Evolutionary conservation across 2,797 vertebrate genomes (phyloP).

Genomic region (Rhadinocentrus ornatus): DNA sequence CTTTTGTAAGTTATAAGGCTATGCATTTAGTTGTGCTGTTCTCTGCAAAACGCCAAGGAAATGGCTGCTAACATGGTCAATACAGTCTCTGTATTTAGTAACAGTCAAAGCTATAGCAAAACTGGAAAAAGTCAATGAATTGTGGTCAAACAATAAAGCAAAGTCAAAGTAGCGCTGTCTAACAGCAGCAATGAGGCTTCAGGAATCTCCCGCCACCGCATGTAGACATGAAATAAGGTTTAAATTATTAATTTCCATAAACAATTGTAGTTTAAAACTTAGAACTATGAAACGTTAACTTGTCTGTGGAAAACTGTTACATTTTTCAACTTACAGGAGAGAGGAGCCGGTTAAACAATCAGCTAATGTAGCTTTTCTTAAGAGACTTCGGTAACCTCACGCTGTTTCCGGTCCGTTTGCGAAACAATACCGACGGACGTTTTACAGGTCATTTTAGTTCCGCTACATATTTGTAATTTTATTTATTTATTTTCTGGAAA

Average conservation of each 20-base stretch:
- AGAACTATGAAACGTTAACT: rapidly evolving
- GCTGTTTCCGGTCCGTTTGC: conserved; percentile 68
- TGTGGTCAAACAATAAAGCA: not conserved
- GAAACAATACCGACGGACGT: conserved; percentile 14
- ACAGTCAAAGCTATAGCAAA: not conserved
- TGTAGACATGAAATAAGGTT: not conserved
- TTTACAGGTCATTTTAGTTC: not conserved
- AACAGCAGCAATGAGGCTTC: not conserved
- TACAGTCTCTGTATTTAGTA: not conserved
- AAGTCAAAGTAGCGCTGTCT: not conserved
- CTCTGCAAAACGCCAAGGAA: too few relatives aligned
- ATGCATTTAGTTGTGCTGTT: too few relatives aligned
- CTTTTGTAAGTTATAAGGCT: too few relatives aligned
- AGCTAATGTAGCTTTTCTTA: conserved; percentile 22
- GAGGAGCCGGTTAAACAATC: conserved; percentile 21
- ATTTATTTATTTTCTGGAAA: not conserved
- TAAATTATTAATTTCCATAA: rapidly evolving
- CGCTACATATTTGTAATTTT: not conserved
- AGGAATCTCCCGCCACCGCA: conserved; percentile 44
- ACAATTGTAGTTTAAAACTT: rapidly evolving
- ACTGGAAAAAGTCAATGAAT: not conserved
- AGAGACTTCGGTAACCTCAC: conserved; percentile 57
- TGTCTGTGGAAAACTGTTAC: rapidly evolving
- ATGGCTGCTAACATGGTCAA: too few relatives aligned
- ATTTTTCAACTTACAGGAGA: rapidly evolving